These are phyloP conservation scores for Eristalinus aeneus DNA, from an alignment of 2,888 invertebrate species.

Conservation along the genomic window DNA sequence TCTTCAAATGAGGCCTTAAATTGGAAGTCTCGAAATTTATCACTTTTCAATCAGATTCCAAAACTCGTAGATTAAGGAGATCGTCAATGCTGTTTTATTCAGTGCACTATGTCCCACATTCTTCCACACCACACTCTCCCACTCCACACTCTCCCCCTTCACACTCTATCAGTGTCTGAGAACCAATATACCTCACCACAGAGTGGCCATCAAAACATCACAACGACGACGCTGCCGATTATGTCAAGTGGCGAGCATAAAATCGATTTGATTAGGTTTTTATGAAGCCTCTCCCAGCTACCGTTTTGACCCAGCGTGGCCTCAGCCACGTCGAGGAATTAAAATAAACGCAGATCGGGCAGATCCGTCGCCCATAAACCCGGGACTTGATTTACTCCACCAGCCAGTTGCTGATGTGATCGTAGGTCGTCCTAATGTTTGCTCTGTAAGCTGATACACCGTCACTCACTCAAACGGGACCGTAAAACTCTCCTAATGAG, in stretches of 20 bases:
- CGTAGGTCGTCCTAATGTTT: neutral
- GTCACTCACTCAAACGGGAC: neutral
- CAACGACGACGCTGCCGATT: neutral
- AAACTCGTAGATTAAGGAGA: no score
- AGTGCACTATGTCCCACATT: no score
- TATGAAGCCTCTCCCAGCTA: neutral
- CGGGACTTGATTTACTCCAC: neutral
- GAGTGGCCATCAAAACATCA: neutral
- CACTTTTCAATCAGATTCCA: no score
- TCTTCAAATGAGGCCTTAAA: no score
- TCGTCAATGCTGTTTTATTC: no score
- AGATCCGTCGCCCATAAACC: neutral
- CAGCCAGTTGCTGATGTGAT: neutral
- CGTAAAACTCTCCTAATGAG: neutral
- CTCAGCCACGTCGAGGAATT: neutral
- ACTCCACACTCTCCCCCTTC: neutral
- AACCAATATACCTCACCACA: neutral
- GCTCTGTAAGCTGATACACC: neutral
- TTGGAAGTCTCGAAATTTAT: no score
- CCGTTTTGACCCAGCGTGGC: neutral
- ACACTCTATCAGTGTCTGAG: neutral
- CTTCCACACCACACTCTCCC: neutral
- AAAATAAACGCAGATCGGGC: neutral
- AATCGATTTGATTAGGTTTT: neutral
- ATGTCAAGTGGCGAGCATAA: neutral